Evolutionary conservation across 2,797 vertebrate species (phyloP), one percentile per base, ranked within the genome.

Genomic region (Danio choprae): DNA sequence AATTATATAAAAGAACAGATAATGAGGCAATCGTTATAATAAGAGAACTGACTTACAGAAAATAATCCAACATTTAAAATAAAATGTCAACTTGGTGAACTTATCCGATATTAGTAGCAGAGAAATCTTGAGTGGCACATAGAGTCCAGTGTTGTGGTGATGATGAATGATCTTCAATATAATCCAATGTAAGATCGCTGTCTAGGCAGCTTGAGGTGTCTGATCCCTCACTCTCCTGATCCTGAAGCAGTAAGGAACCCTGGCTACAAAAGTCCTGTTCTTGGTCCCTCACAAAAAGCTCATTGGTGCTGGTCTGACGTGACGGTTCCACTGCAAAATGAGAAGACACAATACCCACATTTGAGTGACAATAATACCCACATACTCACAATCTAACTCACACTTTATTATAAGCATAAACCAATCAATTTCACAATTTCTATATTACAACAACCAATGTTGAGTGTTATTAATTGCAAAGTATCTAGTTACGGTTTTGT

Each of bases 111-210:
- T 60, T 48, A 18, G 36, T 63, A 74, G 44, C 69, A 62, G 64
- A 81, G 60, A 82, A 84, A 74, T 87, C 84, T 69, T 85, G 84
- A 67, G 86, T 85, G 56, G 86, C 80, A 81, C 69, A 65, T 46
- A 75, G 51, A 81, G 71, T 72, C 86, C 86, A 87, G 36, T 81
- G 69, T 6, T 65, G 77, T 50, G 77, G 70, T 50, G 83, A 84
- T 46, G 78, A 80, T 43, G 60, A 83, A 51, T 10, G 36, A 69
- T 41, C 41, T 80, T 81, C 72, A 1, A 68, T 82, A 58, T 76
- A 87, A 63, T 85, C 84, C 80, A 85, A 38, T 78, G 84, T 87
- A 22, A 78, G 41, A 63, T 84, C 84, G 75, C 82, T 85, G 59
- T 18, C 64, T 60, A 29, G 3, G 38, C 60, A 73, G 38, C 46